Base-by-base conservation (phyloP, 2,113 vertebrate species). In the Phodopus roborovskii region DNA sequence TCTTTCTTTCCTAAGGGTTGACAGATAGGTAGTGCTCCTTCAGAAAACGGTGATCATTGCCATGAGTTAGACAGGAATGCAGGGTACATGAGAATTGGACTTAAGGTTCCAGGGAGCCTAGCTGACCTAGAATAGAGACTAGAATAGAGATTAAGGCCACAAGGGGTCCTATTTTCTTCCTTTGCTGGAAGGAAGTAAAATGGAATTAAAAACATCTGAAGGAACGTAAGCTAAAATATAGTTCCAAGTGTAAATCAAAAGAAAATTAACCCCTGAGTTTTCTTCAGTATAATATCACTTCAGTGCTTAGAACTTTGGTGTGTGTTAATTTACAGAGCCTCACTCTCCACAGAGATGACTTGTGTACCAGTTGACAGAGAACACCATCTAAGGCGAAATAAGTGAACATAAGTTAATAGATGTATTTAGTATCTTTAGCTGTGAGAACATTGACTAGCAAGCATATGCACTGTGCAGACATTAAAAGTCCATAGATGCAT, bases 191-290 rank as follows among this genome's bases (percentile, higher is more conserved):
- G 48, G 82, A 56, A 45, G 36, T 12, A 48, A 96, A 96, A 93
- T 90, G 70, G 50, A 95, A 85, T 79, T 92, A 96, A 64, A 39
- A 96, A 60, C 50, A 73, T 95, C 79, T 94, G 50, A 97, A 96
- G 73, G 78, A 95, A 94, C 58, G 74, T 71, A 75, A 73, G 62
- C 75, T 92, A 92, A 88, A 88, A 50, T 91, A 88, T 30, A 87
- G 74, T 79, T 60, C 42, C 62, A 85, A 73, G 75, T 91, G 58
- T 58, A 96, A 97, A 96, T 92, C 33, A 62, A 96, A 96, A 88
- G 86, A 84, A 95, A 96, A 90, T 85, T 90, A 95, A 96, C 71
- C 26, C 79, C 58, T 92, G 39, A 85, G 74, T 39, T 42, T 94
- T 92, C 91, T 56, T 81, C 79, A 82, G 50, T 58, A 10, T 90